These are phyloP conservation scores for Macrosoma leucophasiata DNA, from an alignment of 2,888 invertebrate species.

Conservation along the genomic window DNA sequence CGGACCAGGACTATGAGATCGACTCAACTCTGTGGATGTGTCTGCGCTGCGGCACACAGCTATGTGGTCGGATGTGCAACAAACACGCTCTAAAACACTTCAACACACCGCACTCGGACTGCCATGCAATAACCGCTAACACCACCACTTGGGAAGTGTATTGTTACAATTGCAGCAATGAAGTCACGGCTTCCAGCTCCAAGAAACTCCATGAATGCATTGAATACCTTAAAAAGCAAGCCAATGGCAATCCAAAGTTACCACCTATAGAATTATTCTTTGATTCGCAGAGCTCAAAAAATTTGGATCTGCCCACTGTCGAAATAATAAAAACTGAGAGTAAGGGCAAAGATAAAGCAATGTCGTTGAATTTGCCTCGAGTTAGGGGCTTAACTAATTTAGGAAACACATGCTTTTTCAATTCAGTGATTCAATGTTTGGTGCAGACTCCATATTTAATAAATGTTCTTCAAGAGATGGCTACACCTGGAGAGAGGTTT, in stretches of 20 bases:
- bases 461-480: constrained; percentile 81
- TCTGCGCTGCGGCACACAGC: constrained; percentile 85
- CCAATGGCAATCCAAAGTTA: constrained; percentile 43
- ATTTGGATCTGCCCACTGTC: constrained; percentile 36
- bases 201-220: constrained; percentile 85
- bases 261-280: constrained; percentile 47
- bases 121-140: constrained; percentile 83
- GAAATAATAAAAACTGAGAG: constrained; percentile 40
- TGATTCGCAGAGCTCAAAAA: constrained; percentile 24
- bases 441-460: constrained; percentile 89
- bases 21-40: constrained; percentile 83
- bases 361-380: constrained; percentile 60
- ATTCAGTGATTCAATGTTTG: constrained; percentile 95
- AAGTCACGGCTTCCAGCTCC: constrained; percentile 76
- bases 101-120: constrained; percentile 84
- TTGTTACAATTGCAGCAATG: constrained; percentile 87
- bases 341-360: constrained; percentile 55
- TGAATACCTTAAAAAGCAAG: constrained; percentile 81
- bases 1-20: constrained; percentile 67
- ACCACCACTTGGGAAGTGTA: constrained; percentile 83
- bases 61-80: constrained; percentile 81
- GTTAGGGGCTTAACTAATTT: constrained; percentile 91
- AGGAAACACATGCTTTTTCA: constrained; percentile 98
- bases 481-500: constrained; percentile 81
- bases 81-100: constrained; percentile 85